These are phyloP conservation scores for Drosophila leonis DNA, from an alignment of 2,888 invertebrate species.

Conservation along the genomic window DNA sequence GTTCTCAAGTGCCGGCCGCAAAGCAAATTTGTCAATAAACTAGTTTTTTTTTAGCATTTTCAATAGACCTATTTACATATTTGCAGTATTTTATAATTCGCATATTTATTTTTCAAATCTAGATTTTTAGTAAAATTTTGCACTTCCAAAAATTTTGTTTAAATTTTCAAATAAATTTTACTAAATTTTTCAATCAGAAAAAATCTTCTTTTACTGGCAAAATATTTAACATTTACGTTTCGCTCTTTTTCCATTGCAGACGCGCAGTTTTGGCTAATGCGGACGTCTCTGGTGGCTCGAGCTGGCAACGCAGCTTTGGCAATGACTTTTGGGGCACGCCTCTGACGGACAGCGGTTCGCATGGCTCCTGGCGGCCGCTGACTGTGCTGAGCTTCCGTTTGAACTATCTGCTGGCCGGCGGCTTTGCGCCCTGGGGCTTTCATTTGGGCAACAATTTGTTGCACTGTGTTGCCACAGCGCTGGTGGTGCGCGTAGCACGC, in stretches of 20 bases:
- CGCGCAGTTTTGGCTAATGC: constrained; percentile 98
- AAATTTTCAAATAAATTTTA: too few species aligned
- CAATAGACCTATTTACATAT: not conserved
- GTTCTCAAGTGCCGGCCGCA: constrained; percentile 6
- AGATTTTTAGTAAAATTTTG: too few species aligned
- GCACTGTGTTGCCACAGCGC: constrained; percentile 93
- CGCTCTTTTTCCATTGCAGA: constrained; percentile 87
- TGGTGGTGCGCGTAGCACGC: constrained; percentile 92
- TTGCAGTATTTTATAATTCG: too few species aligned
- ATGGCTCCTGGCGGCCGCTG: constrained; percentile 98
- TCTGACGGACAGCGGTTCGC: constrained; percentile 95
- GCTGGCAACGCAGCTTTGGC: constrained; percentile 92
- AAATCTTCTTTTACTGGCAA: too few species aligned
- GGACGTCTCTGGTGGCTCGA: constrained; percentile 94
- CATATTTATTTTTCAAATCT: too few species aligned
- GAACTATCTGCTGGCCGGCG: constrained; percentile 92
- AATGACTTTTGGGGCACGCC: constrained; percentile 99
- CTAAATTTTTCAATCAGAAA: too few species aligned
- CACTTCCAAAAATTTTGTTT: too few species aligned
- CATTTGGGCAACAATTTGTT: constrained; percentile 94
- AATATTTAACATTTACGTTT: too few species aligned
- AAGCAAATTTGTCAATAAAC: not conserved
- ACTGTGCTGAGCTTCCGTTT: constrained; percentile 95
- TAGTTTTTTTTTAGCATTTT: not conserved
- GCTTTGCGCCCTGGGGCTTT: constrained; percentile 93